Evolutionary conservation across 1,140 invertebrate species (phyloP).

Genomic region (Steinernema khuongi): DNA sequence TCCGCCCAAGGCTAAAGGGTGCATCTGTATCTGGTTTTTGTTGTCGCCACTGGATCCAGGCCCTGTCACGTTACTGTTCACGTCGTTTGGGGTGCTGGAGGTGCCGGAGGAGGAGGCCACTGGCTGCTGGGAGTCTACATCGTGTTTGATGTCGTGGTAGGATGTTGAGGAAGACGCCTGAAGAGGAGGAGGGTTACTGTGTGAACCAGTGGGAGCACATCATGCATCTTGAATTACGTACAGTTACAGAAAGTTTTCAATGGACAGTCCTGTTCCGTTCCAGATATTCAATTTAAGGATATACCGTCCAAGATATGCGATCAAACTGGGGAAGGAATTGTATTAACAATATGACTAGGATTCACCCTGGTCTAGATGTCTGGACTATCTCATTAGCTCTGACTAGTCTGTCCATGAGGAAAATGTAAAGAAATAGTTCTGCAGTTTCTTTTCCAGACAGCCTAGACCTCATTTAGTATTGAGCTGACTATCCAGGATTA

Average conservation of each 20-base stretch:
- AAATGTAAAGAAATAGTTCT: too few species aligned
- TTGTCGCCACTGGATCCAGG: slow-evolving; percentile 66
- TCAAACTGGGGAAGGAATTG: too few species aligned
- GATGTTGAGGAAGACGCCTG: background rate
- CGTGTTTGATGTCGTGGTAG: slow-evolving; percentile 10
- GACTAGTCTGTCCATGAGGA: too few species aligned
- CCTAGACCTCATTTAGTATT: background rate
- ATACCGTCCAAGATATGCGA: too few species aligned
- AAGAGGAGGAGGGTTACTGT: background rate
- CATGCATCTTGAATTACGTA: background rate
- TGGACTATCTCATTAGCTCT: too few species aligned
- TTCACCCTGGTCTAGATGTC: too few species aligned
- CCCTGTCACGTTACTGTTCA: slow-evolving; percentile 9
- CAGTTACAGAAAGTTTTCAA: too few species aligned
- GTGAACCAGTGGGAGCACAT: background rate
- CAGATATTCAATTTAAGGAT: too few species aligned
- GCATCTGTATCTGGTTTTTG: slow-evolving; percentile 68
- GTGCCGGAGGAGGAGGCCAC: background rate
- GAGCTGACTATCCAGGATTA: background rate
- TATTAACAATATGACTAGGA: too few species aligned
- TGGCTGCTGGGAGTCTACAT: background rate
- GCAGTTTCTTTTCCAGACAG: too few species aligned
- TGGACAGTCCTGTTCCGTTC: too few species aligned
- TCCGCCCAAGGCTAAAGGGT: slow-evolving; percentile 78
- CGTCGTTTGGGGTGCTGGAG: background rate